Base-by-base conservation (phyloP, 2,797 vertebrate genomes). In the Ptychadena robeensis region DNA sequence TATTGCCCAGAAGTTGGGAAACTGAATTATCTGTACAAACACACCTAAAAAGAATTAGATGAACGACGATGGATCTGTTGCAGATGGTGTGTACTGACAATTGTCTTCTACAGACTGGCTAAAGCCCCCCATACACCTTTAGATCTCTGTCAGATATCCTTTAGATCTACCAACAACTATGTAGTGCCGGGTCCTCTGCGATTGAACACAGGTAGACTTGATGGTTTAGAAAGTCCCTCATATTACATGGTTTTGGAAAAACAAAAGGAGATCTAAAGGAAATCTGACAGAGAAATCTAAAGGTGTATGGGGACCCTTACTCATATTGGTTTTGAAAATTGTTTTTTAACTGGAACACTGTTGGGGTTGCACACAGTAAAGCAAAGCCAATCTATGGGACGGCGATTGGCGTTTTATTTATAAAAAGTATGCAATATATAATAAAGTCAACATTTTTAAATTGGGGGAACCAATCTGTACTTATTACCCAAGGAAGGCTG, bases 1-100 rank as follows among this genome's bases (percentile, higher is more conserved):
- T 69, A n/a, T 57, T 35, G 18, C n/a, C 0, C 71, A 82, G 6
- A 81, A 87, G 69, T 69, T 37, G 31, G 78, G 72, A 78, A 65
- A 73, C 25, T 59, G 57, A 37, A 78, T 78, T 71, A 65, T 78
- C 67, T 78, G 67, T 83, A 83, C 61, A 78, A 67, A 74, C 64
- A 81, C 80, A 68, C 71, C 71, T 73, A 73, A 79, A 31, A n/a
- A 78, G 32, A 79, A 79, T 79, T 69, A 79, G 76, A 68, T 79
- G 65, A 79, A 68, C 25, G 67, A 57, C 59, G 53, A n/a, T 32
- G 53, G 31, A 9, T 66, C 11, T 53, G 48, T 53, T 12, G 11
- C 35, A 22, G 63, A 64, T 40, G 57, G 28, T 25, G 12, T 30
- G 27, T 31, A 10, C 31, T 30, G 65, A 53, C 6, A 67, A 53